Evolutionary conservation across 1,140 invertebrate species (phyloP), one percentile per base, ranked within the genome.

Genomic region (Danaus plexippus): DNA sequence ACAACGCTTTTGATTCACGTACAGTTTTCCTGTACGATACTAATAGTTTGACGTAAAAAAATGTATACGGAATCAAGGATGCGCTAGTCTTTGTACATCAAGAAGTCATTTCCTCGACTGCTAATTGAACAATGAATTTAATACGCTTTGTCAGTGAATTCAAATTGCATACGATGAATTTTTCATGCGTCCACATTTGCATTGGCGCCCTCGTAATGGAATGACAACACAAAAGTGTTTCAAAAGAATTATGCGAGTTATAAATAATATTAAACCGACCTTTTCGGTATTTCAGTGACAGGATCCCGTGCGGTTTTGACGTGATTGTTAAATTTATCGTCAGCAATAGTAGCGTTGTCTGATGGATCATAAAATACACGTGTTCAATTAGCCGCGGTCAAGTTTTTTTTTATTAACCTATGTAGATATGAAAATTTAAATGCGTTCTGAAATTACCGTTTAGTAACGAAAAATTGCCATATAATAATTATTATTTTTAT

Each of bases 181-280:
- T 74, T 68, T 57, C 70, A 71, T 69, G 59, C 55, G 53, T 54
- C 65, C 69, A 61, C 56, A 79, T 77, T 80, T 77, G 62, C 71
- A 76, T 72, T 71, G 63, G 66, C 66, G 70, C 63, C 63, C 63
- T 52, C 43, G 47, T 62, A 64, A 63, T 67, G 76, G 67, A 77
- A 73, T 79, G 71, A 69, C 59, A 50, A 66, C 66, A 66, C 74
- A 69, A 75, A 75, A 71, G 52, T 64, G 55, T 47, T 67, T 55
- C 45, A 63, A 70, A 73, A 74, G 67, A 72, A 73, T 72, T 74
- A 71, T 72, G 59, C 18, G 50, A 41, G 60, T 64, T 49, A 57
- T 76, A 78, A 80, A 80, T 80, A 72, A 74, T 71, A 60, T 73
- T 75, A 69, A 71, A 78, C 68, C 75, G 72, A 77, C 71, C 71